Percentiles rank a stretch among this genome's conserved stretches.
Evolutionary conservation across 2,113 vertebrate species (phyloP).

Genomic region (Sterrhoptilus dennistouni): DNA sequence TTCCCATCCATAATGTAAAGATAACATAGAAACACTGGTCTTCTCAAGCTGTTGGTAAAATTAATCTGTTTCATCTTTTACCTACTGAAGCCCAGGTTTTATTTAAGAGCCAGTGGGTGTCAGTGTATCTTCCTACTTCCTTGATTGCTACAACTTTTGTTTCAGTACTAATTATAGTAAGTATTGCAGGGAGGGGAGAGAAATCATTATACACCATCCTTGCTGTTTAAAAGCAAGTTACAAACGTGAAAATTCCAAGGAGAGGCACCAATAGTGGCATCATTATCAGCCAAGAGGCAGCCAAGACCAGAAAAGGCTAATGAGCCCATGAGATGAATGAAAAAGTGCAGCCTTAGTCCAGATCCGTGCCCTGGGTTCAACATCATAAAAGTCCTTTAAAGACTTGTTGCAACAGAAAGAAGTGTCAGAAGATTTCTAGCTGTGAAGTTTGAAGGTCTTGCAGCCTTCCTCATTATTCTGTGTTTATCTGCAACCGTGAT

Average conservation of each 20-base stretch:
- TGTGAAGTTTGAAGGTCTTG: neutral
- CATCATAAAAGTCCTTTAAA: neutral
- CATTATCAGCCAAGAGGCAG: neutral
- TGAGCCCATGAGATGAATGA: neutral
- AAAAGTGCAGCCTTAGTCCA: neutral
- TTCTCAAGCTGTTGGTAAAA: neutral
- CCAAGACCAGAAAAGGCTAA: neutral
- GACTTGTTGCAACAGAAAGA: neutral
- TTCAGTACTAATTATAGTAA: neutral
- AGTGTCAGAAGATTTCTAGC: neutral
- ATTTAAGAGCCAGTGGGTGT: neutral
- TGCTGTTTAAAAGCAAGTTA: neutral
- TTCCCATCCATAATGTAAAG: neutral
- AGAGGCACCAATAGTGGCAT: neutral
- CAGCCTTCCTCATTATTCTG: neutral
- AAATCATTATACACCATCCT: neutral
- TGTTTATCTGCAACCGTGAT: accelerated
- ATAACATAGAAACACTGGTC: neutral
- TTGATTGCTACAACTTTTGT: neutral
- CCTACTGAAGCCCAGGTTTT: neutral
- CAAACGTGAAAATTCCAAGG: neutral
- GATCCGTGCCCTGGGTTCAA: neutral
- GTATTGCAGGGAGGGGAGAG: neutral
- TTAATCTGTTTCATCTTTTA: neutral
- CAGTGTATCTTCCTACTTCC: neutral